Conservation (phyloP, 2,113 vertebrate genomes). For the Scomber colias region DNA sequence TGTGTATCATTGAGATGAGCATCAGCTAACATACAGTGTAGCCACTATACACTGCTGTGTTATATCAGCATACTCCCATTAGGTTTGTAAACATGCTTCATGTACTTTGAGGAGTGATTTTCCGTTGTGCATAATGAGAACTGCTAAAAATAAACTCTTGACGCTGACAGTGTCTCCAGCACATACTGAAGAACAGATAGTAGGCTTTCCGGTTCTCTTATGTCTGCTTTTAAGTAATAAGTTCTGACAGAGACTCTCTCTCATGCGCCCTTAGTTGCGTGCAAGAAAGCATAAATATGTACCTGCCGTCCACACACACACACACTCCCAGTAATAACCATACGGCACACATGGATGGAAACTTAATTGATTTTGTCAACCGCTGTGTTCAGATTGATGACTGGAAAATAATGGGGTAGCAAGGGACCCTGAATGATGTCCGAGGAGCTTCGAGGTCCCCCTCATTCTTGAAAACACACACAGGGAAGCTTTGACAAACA, state of each 20-base stretch:
- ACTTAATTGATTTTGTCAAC: slow-evolving; percentile 40
- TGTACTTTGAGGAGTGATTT: slow-evolving; percentile 60
- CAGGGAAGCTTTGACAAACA: slow-evolving; percentile 12
- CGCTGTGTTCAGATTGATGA: slow-evolving; percentile 4
- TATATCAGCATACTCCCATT: slow-evolving; percentile 34
- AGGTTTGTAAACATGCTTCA: slow-evolving; percentile 43
- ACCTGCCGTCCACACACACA: not conserved
- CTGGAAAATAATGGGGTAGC: slow-evolving; percentile 28
- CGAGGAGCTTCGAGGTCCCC: not conserved
- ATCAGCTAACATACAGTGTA: not conserved
- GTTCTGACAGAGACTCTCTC: slow-evolving; percentile 52
- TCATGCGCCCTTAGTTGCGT: slow-evolving; percentile 16
- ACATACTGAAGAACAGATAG: slow-evolving; percentile 42
- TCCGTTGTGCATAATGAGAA: slow-evolving; percentile 63
- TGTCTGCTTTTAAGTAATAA: slow-evolving; percentile 56
- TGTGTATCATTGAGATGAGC: not conserved
- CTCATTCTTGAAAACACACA: slow-evolving; percentile 16
- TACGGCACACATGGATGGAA: not conserved
- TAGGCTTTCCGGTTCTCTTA: slow-evolving; percentile 31
- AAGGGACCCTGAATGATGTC: slow-evolving; percentile 18
- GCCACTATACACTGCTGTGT: not conserved
- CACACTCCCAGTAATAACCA: not conserved
- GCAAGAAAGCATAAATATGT: slow-evolving; percentile 32
- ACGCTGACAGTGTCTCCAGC: slow-evolving; percentile 51
- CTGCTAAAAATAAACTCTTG: slow-evolving; percentile 72